Evolutionary conservation across 2,888 invertebrate species (phyloP).

Genomic region (Aspidapion aeneum): DNA sequence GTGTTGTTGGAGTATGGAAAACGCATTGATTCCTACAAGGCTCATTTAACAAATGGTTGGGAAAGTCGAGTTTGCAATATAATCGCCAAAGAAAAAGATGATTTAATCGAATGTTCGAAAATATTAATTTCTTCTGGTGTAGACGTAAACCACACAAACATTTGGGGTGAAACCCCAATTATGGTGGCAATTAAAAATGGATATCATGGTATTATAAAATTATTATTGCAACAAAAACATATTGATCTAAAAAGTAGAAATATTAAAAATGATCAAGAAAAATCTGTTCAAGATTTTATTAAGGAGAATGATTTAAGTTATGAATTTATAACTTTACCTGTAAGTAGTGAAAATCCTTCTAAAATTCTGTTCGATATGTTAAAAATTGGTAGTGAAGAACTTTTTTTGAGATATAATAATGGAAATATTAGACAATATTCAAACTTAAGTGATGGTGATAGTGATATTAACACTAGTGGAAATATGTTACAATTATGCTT

Average conservation of each 20-base stretch:
- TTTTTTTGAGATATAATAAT: slow-evolving; percentile 29
- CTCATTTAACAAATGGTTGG: slow-evolving; percentile 27
- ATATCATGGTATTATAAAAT: slow-evolving; percentile 22
- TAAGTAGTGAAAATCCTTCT: slow-evolving; percentile 19
- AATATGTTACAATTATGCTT: slow-evolving; percentile 34
- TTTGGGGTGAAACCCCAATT: slow-evolving; percentile 35
- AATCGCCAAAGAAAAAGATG: slow-evolving; percentile 25
- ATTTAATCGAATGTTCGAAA: slow-evolving; percentile 26
- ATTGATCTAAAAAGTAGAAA: slow-evolving; percentile 30
- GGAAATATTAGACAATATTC: slow-evolving; percentile 27
- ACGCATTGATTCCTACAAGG: slow-evolving; percentile 21
- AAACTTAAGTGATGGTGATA: slow-evolving; percentile 25
- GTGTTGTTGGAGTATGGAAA: slow-evolving; percentile 29
- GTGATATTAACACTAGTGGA: slow-evolving; percentile 22
- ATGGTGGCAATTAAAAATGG: slow-evolving; percentile 30
- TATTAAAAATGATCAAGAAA: slow-evolving; percentile 19
- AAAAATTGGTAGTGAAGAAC: slow-evolving; percentile 30
- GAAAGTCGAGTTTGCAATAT: slow-evolving; percentile 26
- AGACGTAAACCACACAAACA: slow-evolving; percentile 33
- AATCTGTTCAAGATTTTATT: slow-evolving; percentile 28
- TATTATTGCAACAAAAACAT: slow-evolving; percentile 20
- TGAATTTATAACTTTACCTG: slow-evolving; percentile 11
- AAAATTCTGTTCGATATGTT: slow-evolving; percentile 28
- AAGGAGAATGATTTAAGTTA: slow-evolving; percentile 24
- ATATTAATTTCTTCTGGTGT: slow-evolving; percentile 28